These are phyloP conservation scores for Pelobates cultripes DNA, from an alignment of 2,797 vertebrate genomes.

Conservation along the genomic window DNA sequence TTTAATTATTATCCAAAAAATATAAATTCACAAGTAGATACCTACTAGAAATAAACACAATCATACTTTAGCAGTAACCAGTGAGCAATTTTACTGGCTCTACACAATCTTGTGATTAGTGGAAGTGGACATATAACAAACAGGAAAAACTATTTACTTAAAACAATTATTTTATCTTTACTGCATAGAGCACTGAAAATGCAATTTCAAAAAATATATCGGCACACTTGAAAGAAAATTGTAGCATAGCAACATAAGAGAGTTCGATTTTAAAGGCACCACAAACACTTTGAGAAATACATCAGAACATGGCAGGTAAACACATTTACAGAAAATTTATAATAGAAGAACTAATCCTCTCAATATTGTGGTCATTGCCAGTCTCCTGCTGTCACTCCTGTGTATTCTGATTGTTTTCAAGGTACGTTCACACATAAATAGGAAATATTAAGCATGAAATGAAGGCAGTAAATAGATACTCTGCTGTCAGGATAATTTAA, in stretches of 20 bases:
- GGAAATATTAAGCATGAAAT: conserved; percentile 47
- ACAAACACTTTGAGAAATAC: conserved; percentile 3
- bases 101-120: too few species aligned
- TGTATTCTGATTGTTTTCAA: conserved; percentile 34
- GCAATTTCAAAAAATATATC: background rate
- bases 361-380: conserved; percentile 21
- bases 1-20: too few species aligned
- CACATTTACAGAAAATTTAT: conserved; percentile 42
- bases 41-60: too few species aligned
- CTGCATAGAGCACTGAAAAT: background rate
- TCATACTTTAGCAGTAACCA: too few species aligned
- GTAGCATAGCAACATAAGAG: background rate
- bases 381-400: conserved; percentile 24
- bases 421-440: conserved; percentile 40
- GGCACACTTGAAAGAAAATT: conserved; percentile 8
- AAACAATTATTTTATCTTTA: background rate
- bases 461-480: conserved; percentile 47
- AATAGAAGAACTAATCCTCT: conserved; percentile 19
- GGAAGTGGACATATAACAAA: too few species aligned
- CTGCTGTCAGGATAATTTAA: conserved; percentile 44
- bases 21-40: too few species aligned
- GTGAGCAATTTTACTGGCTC: too few species aligned
- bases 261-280: conserved; percentile 10
- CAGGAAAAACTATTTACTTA: background rate
- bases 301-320: conserved; percentile 20